Conservation (phyloP, 30 jellyfish, hydroid and myxozoan genomes). For the Phacellophora camtschatica region DNA sequence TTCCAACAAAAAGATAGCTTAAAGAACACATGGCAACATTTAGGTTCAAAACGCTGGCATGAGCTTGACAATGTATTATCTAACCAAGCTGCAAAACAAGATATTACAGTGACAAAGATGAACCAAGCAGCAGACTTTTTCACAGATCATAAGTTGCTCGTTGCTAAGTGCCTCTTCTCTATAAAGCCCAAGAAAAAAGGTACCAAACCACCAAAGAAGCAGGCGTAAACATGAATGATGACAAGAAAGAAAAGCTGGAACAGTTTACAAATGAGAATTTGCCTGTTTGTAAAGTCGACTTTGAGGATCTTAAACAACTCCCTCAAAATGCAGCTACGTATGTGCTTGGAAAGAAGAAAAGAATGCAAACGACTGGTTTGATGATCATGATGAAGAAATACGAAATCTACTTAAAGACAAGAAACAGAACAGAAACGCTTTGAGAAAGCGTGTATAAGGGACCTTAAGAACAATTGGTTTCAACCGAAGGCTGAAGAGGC, state of each 20-base stretch:
- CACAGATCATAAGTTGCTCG: constrained; percentile 36
- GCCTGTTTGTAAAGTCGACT: constrained; percentile 21
- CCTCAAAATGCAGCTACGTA: constrained; percentile 24
- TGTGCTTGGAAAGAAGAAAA: background rate
- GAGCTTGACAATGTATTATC: constrained; percentile 42
- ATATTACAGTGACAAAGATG: constrained; percentile 22
- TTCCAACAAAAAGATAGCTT: constrained; percentile 1
- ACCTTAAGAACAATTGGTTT: constrained; percentile 22
- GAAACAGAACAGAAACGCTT: background rate
- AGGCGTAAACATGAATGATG: constrained; percentile 10
- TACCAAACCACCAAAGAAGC: constrained; percentile 12
- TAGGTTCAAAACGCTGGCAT: constrained; percentile 26
- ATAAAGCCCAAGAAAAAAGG: constrained; percentile 17
- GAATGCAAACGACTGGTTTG: constrained; percentile 30
- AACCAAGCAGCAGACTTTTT: constrained; percentile 19
- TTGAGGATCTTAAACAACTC: constrained; percentile 18
- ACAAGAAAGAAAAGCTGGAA: background rate
- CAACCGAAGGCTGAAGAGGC: constrained; percentile 56
- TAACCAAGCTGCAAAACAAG: constrained; percentile 23
- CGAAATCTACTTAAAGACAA: constrained; percentile 13
- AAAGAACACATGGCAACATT: constrained; percentile 51
- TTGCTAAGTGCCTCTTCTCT: constrained; percentile 9
- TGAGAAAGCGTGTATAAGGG: constrained; percentile 26
- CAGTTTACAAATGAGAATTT: constrained; percentile 11
- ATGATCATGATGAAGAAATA: constrained; percentile 27